Base-by-base conservation (phyloP, 1,140 invertebrate genomes). In the Araneus ventricosus region DNA sequence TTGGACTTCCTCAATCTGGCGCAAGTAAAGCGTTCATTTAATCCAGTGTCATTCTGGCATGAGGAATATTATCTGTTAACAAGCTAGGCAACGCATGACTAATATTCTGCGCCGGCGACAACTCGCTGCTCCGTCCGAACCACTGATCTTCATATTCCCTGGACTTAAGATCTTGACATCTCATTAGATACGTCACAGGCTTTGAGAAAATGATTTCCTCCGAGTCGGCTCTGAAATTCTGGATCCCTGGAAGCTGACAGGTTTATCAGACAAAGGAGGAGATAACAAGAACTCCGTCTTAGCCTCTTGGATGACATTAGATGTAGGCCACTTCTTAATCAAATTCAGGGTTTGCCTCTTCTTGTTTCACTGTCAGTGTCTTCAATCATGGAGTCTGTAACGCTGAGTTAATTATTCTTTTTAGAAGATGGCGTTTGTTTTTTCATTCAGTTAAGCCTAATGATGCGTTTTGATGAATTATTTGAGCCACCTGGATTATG, bases 151-250 rank as follows among this genome's bases (percentile, higher is more conserved):
- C 70, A 75, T 45, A 84, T 84, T 84, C 82, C 22, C 22, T 20
- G 4, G 82, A 61, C 85, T 87, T 87, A 87, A 87, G 85, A 59
- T 87, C 85, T 61, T 37, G 85, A 87, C 85, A 87, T 87, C 85
- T 87, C 85, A 87, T 87, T 87, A 87, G 85, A 87, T 87, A 87
- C 61, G 85, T 87, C 85, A 87, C 20, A 61, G 85, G 85, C 85
- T 87, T 87, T 59, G 85, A 61, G 52, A 61, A 87, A 87, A 87
- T 87, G 85, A 87, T 45, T 82, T 82, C 80, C 80, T 82, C 41
- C 41, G 20, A 41, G 22, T 27, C 80, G 22, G 41, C 6, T 82
- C 39, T 52, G 80, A 82, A 52, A 75, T 82, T 82, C 41, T n/a
- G 37, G 37, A 82, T 52, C 80, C 39, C 59, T 24, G 41, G 22